Evolutionary conservation across 2,113 vertebrate species (phyloP).

Genomic region (Tachycineta bicolor): DNA sequence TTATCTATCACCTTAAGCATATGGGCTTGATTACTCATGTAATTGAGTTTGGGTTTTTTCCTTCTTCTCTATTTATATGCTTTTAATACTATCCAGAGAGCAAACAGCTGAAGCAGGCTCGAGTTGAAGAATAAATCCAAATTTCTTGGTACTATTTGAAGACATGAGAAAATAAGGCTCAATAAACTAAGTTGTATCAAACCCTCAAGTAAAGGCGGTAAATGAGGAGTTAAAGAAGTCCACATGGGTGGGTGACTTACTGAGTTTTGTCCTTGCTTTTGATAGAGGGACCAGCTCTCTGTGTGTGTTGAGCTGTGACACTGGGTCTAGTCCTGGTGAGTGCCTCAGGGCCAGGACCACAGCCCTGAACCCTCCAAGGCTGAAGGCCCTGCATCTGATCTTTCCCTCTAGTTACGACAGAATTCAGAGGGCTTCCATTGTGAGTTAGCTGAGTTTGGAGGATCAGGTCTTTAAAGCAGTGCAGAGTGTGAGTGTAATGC

Average conservation of each 20-base stretch:
- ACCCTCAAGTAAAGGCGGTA: background rate
- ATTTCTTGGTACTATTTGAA: background rate
- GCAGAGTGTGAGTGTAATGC: background rate
- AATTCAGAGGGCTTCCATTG: background rate
- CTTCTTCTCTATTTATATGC: rapidly evolving
- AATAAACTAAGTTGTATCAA: background rate
- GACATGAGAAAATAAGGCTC: background rate
- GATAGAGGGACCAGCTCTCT: background rate
- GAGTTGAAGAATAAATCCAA: background rate
- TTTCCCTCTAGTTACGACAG: background rate
- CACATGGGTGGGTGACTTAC: background rate
- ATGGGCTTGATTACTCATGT: background rate
- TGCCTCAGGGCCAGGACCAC: background rate
- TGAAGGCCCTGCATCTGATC: background rate
- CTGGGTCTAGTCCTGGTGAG: background rate
- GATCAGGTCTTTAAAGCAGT: background rate
- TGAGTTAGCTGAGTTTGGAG: background rate
- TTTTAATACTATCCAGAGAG: background rate
- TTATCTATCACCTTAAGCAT: background rate
- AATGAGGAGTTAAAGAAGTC: background rate
- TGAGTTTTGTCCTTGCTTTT: background rate
- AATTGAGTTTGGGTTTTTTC: background rate
- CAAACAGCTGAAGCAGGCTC: background rate
- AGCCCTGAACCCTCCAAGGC: background rate
- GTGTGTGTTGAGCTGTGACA: background rate